phyloP scores from a whole-genome alignment of 2,113 vertebrate species.

The Stomatorhinus ivindoensis region DNA sequence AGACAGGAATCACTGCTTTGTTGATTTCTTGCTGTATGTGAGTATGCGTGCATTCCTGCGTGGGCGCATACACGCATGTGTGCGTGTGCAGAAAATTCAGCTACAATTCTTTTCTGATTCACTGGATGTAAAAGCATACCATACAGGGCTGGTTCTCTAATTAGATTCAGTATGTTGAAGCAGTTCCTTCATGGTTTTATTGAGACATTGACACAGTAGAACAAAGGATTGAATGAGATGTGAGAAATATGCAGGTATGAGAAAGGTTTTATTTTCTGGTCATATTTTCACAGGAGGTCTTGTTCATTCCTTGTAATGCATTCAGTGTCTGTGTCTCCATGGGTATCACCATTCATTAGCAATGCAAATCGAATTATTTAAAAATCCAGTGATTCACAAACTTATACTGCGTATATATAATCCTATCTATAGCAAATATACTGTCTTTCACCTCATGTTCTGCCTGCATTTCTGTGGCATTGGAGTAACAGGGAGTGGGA shows the following conservation, averaged over 20 bases:
- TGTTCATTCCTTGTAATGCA: slow-evolving; percentile 36
- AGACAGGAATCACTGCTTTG: slow-evolving; percentile 27
- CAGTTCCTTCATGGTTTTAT: background rate
- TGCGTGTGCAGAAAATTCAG: slow-evolving; percentile 10
- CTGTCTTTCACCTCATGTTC: background rate
- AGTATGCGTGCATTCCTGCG: background rate
- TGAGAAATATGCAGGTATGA: background rate
- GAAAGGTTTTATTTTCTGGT: background rate
- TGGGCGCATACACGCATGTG: background rate
- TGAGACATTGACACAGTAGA: slow-evolving; percentile 12
- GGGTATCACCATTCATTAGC: background rate
- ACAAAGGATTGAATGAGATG: slow-evolving; percentile 3
- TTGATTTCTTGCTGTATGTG: slow-evolving; percentile 24
- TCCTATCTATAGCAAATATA: slow-evolving; percentile 1
- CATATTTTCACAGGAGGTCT: slow-evolving; percentile 13
- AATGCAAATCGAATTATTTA: slow-evolving; percentile 7
- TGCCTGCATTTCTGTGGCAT: slow-evolving; percentile 8
- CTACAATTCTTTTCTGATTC: slow-evolving; percentile 13
- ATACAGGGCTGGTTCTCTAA: background rate
- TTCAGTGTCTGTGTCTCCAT: background rate
- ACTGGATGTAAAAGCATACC: slow-evolving; percentile 3
- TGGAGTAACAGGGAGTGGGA: background rate
- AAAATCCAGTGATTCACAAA: background rate
- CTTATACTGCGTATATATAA: background rate
- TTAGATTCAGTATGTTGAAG: slow-evolving; percentile 1